These are phyloP conservation scores for Pristionchus japonicus DNA, from an alignment of 2,888 invertebrate species.

Conservation along the genomic window DNA sequence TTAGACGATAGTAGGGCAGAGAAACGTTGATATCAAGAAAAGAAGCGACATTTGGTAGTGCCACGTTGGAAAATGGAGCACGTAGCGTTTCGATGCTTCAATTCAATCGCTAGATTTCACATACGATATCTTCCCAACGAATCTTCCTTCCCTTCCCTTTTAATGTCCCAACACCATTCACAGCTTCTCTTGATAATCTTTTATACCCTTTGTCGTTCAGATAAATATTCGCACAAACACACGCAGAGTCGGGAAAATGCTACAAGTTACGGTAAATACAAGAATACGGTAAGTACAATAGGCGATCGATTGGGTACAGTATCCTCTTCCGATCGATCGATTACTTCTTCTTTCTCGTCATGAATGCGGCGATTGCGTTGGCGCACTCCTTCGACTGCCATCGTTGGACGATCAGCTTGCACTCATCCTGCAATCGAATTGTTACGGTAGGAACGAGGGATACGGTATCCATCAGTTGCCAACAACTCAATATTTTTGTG, in stretches of 20 bases:
- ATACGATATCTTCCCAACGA: background rate
- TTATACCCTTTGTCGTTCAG: background rate
- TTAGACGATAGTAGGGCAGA: background rate
- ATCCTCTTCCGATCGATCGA: background rate
- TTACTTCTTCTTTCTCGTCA: conserved; percentile 71
- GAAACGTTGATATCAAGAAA: background rate
- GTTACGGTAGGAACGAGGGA: background rate
- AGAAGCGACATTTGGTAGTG: background rate
- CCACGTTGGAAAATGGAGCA: background rate
- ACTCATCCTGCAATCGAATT: conserved; percentile 79
- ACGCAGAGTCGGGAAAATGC: background rate
- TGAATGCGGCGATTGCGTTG: conserved; percentile 80
- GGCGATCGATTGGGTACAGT: background rate
- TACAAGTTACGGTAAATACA: background rate
- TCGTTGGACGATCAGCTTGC: conserved; percentile 81
- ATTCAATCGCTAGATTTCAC: no score
- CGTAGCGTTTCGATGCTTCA: background rate
- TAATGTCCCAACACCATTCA: no score
- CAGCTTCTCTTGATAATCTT: background rate
- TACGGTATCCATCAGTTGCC: background rate
- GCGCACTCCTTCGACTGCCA: conserved; percentile 83
- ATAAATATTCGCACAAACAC: background rate
- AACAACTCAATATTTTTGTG: background rate
- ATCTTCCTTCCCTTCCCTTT: background rate
- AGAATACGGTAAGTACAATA: background rate